phyloP scores from a whole-genome alignment of 2,797 vertebrate genomes.

The Urophycis tenuis region DNA sequence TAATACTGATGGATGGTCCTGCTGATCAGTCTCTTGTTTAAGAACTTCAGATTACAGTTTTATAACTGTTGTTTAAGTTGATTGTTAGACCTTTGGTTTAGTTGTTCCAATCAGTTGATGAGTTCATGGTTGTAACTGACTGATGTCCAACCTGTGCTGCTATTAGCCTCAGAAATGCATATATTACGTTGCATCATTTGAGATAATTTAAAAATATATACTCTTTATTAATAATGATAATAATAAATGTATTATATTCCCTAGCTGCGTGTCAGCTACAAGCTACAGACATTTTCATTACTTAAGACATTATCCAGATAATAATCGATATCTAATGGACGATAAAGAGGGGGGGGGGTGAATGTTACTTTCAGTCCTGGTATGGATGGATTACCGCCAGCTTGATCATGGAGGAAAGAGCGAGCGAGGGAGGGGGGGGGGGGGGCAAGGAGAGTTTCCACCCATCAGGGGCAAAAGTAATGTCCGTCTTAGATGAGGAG shows the following conservation, averaged over 20 bases:
- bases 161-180: neutral
- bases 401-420: neutral
- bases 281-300: neutral
- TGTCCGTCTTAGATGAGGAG: neutral
- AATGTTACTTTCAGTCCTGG: neutral
- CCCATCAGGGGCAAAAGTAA: neutral
- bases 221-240: neutral
- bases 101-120: neutral
- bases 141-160: neutral
- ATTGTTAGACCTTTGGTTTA: neutral
- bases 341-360: neutral
- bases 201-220: neutral
- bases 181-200: neutral
- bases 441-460: neutral
- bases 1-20: neutral
- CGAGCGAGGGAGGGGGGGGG: neutral
- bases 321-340: neutral
- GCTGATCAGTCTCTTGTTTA: neutral
- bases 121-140: neutral
- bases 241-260: neutral
- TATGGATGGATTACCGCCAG: constrained; percentile 2
- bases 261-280: neutral
- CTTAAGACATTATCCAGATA: neutral
- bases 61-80: neutral
- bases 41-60: neutral